These are phyloP conservation scores for Lypha dubia DNA, from an alignment of 2,888 invertebrate genomes.

Conservation along the genomic window DNA sequence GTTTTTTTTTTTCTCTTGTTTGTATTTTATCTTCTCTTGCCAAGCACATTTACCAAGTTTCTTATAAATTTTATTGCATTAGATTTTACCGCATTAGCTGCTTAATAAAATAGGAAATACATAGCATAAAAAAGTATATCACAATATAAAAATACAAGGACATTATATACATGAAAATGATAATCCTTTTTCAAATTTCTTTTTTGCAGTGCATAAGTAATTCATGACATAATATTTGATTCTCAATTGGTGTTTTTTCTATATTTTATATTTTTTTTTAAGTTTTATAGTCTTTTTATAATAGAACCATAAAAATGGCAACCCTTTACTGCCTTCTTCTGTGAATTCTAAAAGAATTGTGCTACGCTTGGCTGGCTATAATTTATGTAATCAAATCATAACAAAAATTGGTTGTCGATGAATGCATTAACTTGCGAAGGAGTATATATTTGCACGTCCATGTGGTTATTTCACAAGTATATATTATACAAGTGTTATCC, in stretches of 20 bases:
- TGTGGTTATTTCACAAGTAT: background rate
- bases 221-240: constrained; percentile 63
- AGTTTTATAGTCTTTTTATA: constrained; percentile 59
- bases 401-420: constrained; percentile 64
- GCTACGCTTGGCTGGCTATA: constrained; percentile 63
- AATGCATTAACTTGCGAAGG: constrained; percentile 38
- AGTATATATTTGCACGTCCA: background rate
- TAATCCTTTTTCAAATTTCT: constrained; percentile 26
- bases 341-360: constrained; percentile 63
- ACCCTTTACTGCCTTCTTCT: constrained; percentile 49
- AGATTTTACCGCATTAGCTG: constrained; percentile 70
- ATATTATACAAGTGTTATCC: background rate
- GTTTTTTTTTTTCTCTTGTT: no score
- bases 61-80: constrained; percentile 69
- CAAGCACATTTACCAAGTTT: constrained; percentile 60
- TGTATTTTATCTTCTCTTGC: constrained; percentile 56
- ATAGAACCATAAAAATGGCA: constrained; percentile 68
- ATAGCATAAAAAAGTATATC: constrained; percentile 4
- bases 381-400: constrained; percentile 71
- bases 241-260: constrained; percentile 38
- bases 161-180: constrained; percentile 23
- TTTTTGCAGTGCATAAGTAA: constrained; percentile 63
- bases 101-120: constrained; percentile 33
- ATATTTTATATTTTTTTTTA: constrained; percentile 17
- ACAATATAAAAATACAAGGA: constrained; percentile 38